phyloP scores from a whole-genome alignment of 2,888 invertebrate species.

The Eupeodes luniger region DNA sequence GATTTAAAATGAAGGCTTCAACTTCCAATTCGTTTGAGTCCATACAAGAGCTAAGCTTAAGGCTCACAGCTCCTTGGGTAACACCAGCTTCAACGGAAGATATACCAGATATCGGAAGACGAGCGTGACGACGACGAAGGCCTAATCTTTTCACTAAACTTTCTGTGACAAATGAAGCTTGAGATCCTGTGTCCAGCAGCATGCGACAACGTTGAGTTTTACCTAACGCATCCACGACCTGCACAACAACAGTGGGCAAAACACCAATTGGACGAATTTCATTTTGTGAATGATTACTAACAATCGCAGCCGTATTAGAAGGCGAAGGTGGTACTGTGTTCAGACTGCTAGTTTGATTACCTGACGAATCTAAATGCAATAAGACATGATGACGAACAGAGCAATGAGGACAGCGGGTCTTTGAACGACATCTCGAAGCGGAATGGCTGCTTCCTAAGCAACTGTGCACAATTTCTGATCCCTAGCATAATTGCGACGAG shows the following conservation, averaged over 20 bases:
- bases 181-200: not conserved
- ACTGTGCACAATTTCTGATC: conserved; percentile 32
- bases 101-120: not conserved
- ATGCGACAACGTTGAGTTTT: not conserved
- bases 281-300: conserved; percentile 13
- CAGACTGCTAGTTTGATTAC: not conserved
- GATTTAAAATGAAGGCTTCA: conserved; percentile 15
- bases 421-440: conserved; percentile 33
- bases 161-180: conserved; percentile 1
- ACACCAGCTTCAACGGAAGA: not conserved
- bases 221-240: not conserved
- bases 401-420: conserved; percentile 29
- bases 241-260: conserved; percentile 28
- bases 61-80: not conserved
- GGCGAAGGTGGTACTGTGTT: not conserved
- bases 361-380: conserved; percentile 14
- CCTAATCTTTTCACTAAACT: not conserved
- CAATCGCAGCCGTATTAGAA: not conserved
- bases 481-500: conserved; percentile 27
- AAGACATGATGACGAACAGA: conserved; percentile 18
- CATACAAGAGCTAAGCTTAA: not conserved
- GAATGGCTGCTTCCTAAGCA: conserved; percentile 36
- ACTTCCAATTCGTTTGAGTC: not conserved
- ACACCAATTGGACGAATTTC: conserved; percentile 13
- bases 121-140: not conserved